Base-by-base conservation (phyloP, 2,888 invertebrate species). In the Griposia aprilina region DNA sequence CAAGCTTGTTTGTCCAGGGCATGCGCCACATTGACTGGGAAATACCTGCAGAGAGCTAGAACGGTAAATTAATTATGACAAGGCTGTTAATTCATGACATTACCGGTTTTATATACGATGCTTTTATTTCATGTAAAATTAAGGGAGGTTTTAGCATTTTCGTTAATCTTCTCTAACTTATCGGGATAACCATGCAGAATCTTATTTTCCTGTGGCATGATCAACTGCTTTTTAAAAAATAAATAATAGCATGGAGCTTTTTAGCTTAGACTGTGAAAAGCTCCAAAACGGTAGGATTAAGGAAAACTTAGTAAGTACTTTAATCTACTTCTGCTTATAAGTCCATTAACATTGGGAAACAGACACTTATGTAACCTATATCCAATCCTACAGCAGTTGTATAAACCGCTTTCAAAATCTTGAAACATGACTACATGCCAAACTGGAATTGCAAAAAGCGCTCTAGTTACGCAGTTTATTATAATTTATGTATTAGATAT, bases 381-480 rank as follows among this genome's bases (percentile, higher is more conserved):
- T 67, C 48, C 67, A 80, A 60, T 57, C 60, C 30, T 71, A 60
- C 63, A 76, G 74, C 67, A 76, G 72, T 83, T n/a, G 76, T 65
- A 83, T 57, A 68, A 74, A 71, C 84, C 30, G 36, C 74, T 85
- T 85, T 79, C 85, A 84, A 85, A 84, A 84, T 85, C 79, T 82
- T 74, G 82, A 84, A 84, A 82, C 79, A 82, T 82, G 82, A 79
- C 82, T 82, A 57, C 75, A 85, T 84, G 79, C 82, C 76, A 71
- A 82, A 82, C 85, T 82, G 45, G 82, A 82, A 79, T 85, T 84
- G 85, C 84, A 85, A 85, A 84, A 85, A 84, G 55, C 85, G 70
- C 65, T 85, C 84, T 79, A 76, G 79, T 84, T 84, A 82, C 84
- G 85, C 59, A 78, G 82, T 78, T 81, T 85, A 84, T 48, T 85